Evolutionary conservation across 2,113 vertebrate genomes (phyloP), one percentile per base, ranked within the genome.

Genomic region (Parotia lawesii): DNA sequence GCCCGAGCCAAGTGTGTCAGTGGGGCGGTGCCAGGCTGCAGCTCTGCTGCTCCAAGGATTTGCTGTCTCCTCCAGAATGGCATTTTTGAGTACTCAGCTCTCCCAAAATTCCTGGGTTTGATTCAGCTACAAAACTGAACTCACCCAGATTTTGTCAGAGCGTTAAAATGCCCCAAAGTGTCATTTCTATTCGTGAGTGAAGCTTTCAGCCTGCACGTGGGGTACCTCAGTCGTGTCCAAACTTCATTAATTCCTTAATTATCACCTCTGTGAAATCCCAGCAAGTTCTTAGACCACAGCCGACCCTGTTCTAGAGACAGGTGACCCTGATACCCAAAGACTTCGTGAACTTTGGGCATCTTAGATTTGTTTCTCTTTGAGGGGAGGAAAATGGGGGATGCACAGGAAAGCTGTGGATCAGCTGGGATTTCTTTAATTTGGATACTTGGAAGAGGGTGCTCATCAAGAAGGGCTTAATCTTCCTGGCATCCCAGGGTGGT

Each of bases 201-300:
- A 25, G 31, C 15, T 79, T 31, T n/a, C 53, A 33, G 14, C 22
- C 56, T 82, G 38, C 47, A 7, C 0, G 0, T 61, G 40, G 50
- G 51, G 19, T 62, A 10, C 13, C 3, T 47, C 7, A 47, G 28
- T 60, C 29, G 1, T 22, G 35, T 5, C 38, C 51, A 5, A 70
- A 48, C 40, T 54, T 61, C 17, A 27, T 19, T 3, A 14, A 21
- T 60, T 79, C 58, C 50, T 48, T 56, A 15, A 11, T 67, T 54
- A 13, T 6, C n/a, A 5, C 37, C 37, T 35, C 0, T 27, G 28
- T 28, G 10, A 88, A 62, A 40, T 6, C 5, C 18, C 22, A n/a
- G 14, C 33, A 24, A 38, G 35, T 38, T 77, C 69, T 89, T 53
- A 42, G 15, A 28, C 35, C 51, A 17, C 45, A 29, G 45, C 61